Base-by-base conservation (phyloP, 2,888 invertebrate genomes). In the Epiblema foenella region DNA sequence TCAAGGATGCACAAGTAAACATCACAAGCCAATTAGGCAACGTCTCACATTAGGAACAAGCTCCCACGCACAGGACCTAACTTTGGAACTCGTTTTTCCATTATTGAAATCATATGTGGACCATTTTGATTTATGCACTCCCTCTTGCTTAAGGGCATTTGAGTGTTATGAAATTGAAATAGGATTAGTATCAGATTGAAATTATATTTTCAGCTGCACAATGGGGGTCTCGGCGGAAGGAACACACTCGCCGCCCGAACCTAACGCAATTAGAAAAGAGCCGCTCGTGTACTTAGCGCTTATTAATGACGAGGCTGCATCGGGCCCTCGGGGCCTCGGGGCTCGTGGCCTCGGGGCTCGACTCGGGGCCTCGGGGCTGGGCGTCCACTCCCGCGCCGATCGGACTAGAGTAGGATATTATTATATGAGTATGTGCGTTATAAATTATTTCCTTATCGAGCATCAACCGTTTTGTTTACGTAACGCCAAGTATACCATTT, bases 231-330 rank as follows among this genome's bases (percentile, higher is more conserved):
- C 3, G 56, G n/a, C 17, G 29, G 33, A 57, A 57, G 24, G 49
- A 42, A 15, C 29, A 9, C 42, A 57, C 46, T 58, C 58, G 37
- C 63, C 51, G 29, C 24, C 33, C 62, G 17, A 18, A 17, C 12
- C 33, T 42, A 58, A 58, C 67, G 49, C 58, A 58, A 57, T 58
- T 58, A 67, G 33, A n/a, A 15, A 58, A 68, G 68, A 29, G 68
- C 60, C 49, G 60, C 52, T 52, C 68, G 24, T 17, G 68, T 68
- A 60, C 68, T 60, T 60, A 52, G 59, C 24, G 12, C 59, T 60
- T 11, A 52, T 42, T 46, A 56, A 18, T 9, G 42, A 64, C n/a
- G 20, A 15, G 42, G 42, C 42, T 42, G 42, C 42, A 5, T 29
- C 29, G 29, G 29, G 29, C 29, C 29, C n/a, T n/a, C n/a, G n/a